Conservation (phyloP, 2,113 vertebrate genomes). For the Eudyptes chrysolophus region DNA sequence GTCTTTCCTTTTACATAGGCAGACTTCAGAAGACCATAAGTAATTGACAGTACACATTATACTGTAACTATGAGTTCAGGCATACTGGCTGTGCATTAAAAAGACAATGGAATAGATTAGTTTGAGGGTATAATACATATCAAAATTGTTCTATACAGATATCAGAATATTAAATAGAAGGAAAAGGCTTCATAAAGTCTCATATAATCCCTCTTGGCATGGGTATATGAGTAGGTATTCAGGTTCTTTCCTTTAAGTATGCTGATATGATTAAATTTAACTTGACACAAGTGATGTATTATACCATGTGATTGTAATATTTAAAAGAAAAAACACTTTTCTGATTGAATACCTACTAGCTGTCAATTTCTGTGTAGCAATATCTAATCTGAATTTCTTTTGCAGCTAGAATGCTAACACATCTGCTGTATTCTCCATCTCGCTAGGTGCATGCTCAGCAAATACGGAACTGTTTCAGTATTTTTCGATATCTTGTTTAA, state of each 20-base stretch:
- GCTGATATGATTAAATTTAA: conserved; percentile 54
- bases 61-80: neutral
- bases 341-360: conserved; percentile 40
- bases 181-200: conserved; percentile 26
- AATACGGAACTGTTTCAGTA: conserved; percentile 18
- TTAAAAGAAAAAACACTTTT: conserved; percentile 44
- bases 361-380: conserved; percentile 19
- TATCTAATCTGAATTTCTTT: conserved; percentile 47
- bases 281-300: conserved; percentile 40
- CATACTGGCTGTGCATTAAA: neutral
- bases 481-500: conserved; percentile 55
- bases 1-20: neutral
- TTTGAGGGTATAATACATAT: neutral
- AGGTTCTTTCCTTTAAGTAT: neutral
- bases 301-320: conserved; percentile 24
- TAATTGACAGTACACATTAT: neutral
- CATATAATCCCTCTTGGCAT: conserved; percentile 27
- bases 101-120: conserved; percentile 32
- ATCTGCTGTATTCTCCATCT: conserved; percentile 5
- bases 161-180: conserved; percentile 51
- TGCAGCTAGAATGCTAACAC: neutral
- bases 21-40: neutral
- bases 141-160: conserved; percentile 33
- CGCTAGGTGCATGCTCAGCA: neutral
- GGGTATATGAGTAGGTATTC: conserved; percentile 2